These are phyloP conservation scores for Stercorarius parasiticus DNA, from an alignment of 2,113 vertebrate species.

Conservation along the genomic window DNA sequence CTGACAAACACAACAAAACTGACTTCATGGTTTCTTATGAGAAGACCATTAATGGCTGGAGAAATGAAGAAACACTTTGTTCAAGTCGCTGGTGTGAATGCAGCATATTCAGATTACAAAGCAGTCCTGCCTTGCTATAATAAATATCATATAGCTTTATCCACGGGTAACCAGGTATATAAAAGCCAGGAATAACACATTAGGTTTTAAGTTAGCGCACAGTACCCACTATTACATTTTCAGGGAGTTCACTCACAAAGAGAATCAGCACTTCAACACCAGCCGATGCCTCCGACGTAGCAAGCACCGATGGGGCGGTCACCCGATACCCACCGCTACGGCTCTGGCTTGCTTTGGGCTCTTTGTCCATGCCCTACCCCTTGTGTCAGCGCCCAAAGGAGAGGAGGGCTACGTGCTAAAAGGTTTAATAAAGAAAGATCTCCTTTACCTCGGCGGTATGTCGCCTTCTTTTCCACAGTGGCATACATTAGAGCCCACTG, in stretches of 20 bases:
- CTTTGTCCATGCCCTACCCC: neutral
- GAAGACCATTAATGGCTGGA: conserved; percentile 48
- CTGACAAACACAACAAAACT: conserved; percentile 70
- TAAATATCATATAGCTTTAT: conserved; percentile 24
- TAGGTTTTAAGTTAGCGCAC: neutral
- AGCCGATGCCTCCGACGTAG: neutral
- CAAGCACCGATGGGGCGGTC: accelerated
- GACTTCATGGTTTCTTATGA: conserved; percentile 62
- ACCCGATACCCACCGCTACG: neutral
- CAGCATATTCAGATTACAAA: conserved; percentile 69
- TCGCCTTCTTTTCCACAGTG: neutral
- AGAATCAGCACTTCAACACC: neutral
- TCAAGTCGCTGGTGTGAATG: conserved; percentile 20
- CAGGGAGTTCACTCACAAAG: neutral
- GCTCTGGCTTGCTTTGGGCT: neutral
- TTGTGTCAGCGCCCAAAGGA: neutral
- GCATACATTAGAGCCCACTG: neutral
- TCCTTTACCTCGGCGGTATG: accelerated
- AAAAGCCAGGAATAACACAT: conserved; percentile 71
- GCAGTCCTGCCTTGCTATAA: neutral
- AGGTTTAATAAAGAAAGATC: neutral
- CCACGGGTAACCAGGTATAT: conserved; percentile 1
- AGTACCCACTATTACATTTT: neutral
- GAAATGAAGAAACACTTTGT: conserved; percentile 76
- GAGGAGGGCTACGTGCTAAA: neutral